Conservation (phyloP, 53 echinoderm and acorn worm genomes). For the Antedon mediterranea region DNA sequence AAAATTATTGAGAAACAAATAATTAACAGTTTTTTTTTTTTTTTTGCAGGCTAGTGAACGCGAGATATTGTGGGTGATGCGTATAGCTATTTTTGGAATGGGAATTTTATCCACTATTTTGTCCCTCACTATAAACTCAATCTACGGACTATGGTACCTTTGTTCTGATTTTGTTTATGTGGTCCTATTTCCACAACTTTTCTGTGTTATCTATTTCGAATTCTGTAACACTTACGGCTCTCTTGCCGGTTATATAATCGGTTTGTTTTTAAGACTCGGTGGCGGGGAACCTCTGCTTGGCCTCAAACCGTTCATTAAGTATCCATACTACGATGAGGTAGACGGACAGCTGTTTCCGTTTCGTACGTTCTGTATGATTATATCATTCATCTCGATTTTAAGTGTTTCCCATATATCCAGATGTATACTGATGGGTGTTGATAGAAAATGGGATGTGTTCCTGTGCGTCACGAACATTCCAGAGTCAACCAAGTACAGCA, state of each 20-base stretch:
- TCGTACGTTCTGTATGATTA: constrained; percentile 40
- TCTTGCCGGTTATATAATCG: constrained; percentile 26
- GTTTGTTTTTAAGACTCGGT: constrained; percentile 38
- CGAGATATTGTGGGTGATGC: constrained; percentile 85
- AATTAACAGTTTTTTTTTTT: neutral
- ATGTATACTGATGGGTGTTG: neutral
- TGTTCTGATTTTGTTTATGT: constrained; percentile 98
- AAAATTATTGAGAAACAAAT: no score
- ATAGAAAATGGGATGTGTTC: constrained; percentile 41
- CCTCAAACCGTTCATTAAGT: constrained; percentile 42
- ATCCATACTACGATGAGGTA: constrained; percentile 39
- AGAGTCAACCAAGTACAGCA: neutral
- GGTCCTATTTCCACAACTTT: constrained; percentile 88
- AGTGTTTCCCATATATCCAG: neutral
- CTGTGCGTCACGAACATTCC: constrained; percentile 35
- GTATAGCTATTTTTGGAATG: constrained; percentile 53
- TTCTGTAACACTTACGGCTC: constrained; percentile 74
- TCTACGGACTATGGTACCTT: constrained; percentile 94
- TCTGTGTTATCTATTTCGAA: constrained; percentile 86
- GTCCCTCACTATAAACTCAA: constrained; percentile 76
- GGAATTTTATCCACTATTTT: constrained; percentile 57
- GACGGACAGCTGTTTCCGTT: constrained; percentile 65
- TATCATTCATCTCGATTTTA: constrained; percentile 26
- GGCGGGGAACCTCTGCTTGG: constrained; percentile 37
- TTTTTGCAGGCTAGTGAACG: constrained; percentile 55